Conservation (phyloP, 2,888 invertebrate genomes). For the Parnassius orleans region DNA sequence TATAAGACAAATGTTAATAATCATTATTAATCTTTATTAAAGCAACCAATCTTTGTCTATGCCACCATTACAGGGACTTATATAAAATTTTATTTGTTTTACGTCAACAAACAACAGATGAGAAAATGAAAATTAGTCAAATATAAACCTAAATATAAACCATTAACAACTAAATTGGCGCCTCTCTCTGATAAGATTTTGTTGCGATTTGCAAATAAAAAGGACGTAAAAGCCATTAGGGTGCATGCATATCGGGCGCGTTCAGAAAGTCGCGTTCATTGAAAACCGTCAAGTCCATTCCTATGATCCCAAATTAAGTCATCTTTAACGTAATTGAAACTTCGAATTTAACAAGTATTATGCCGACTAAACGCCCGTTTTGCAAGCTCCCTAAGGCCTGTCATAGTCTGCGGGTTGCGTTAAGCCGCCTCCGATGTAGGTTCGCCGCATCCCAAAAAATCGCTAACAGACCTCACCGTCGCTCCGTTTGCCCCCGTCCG, state of each 20-base stretch:
- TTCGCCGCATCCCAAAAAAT: constrained; percentile 31
- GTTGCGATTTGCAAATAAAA: not conserved
- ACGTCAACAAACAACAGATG: no score
- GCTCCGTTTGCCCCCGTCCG: constrained; percentile 35
- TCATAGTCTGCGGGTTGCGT: constrained; percentile 64
- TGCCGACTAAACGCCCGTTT: constrained; percentile 7
- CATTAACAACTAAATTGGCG: not conserved
- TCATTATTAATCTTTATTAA: no score
- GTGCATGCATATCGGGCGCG: constrained; percentile 16
- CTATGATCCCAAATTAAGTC: no score
- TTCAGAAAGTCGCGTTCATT: not conserved
- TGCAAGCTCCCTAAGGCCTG: constrained; percentile 50
- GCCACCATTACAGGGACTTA: no score
- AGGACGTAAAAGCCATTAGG: constrained; percentile 14
- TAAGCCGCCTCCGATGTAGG: constrained; percentile 43
- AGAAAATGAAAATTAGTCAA: not conserved
- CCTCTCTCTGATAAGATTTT: not conserved
- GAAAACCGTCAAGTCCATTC: no score
- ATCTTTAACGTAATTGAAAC: no score
- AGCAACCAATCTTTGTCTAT: no score
- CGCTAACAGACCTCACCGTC: constrained; percentile 35
- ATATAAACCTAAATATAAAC: not conserved
- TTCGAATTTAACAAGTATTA: not conserved
- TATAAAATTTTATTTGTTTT: no score
- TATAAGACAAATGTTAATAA: no score